Evolutionary conservation across 53 echinoderm and acorn worm genomes (phyloP).

Genomic region (Apostichopus leukothele): DNA sequence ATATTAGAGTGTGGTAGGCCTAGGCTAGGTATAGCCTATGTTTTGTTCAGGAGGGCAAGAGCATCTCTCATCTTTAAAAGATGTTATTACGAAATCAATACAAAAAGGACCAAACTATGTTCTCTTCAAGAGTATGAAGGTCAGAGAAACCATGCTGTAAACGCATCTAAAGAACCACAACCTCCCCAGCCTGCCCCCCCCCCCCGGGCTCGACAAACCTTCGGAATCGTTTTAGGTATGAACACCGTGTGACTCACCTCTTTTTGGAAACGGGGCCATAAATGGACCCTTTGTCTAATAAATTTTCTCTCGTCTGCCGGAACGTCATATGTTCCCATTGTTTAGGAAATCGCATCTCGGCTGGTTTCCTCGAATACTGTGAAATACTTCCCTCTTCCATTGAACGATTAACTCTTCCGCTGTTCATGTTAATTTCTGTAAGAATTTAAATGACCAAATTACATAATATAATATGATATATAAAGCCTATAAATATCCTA

Average conservation of each 20-base stretch:
- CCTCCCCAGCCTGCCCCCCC: not conserved
- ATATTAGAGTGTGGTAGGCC: no score
- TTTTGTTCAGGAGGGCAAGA: no score
- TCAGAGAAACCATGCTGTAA: no score
- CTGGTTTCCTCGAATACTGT: slow-evolving; percentile 75
- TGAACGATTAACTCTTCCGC: not conserved
- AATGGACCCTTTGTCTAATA: slow-evolving; percentile 71
- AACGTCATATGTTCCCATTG: slow-evolving; percentile 69
- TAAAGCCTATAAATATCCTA: no score
- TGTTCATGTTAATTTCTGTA: slow-evolving; percentile 20
- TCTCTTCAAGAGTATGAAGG: no score
- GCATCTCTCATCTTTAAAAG: no score
- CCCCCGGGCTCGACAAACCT: not conserved
- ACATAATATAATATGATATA: no score
- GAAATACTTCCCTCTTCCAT: not conserved
- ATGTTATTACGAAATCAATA: no score
- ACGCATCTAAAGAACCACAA: not conserved
- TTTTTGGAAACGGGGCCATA: slow-evolving; percentile 52
- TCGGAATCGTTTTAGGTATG: not conserved
- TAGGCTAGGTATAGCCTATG: no score
- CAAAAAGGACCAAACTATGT: no score
- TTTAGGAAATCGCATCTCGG: slow-evolving; percentile 62
- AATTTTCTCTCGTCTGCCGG: slow-evolving; percentile 68
- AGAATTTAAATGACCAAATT: no score
- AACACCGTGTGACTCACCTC: not conserved